Percentiles rank a stretch among this genome's conserved stretches.
phyloP scores from a whole-genome alignment of 92 coral and sea anemone genomes.

The Zoanthus gigantus region DNA sequence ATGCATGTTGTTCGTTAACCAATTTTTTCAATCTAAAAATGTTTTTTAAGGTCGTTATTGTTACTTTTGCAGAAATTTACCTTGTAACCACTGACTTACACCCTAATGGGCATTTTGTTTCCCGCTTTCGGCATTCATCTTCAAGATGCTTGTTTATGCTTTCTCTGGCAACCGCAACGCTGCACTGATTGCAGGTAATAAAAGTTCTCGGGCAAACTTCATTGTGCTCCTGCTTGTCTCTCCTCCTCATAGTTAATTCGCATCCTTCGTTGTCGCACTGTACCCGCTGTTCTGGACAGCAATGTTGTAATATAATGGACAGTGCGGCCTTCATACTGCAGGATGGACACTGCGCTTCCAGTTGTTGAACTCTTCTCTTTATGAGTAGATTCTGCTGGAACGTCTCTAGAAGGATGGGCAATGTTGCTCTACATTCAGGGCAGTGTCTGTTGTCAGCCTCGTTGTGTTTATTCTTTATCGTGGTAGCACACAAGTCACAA shows the following conservation, averaged over 20 bases:
- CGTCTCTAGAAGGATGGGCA: neutral
- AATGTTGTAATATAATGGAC: neutral
- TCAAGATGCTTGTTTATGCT: neutral
- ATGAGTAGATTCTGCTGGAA: slow-evolving; percentile 34
- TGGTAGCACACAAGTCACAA: slow-evolving; percentile 17
- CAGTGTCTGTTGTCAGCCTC: slow-evolving; percentile 31
- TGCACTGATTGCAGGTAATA: slow-evolving; percentile 11
- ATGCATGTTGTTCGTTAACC: too few species aligned
- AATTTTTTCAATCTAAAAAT: neutral
- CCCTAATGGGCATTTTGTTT: slow-evolving; percentile 24
- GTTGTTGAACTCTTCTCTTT: slow-evolving; percentile 3
- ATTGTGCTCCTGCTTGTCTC: slow-evolving; percentile 11
- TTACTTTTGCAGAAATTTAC: slow-evolving; percentile 3
- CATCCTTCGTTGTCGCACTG: slow-evolving; percentile 34
- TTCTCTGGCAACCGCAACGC: neutral
- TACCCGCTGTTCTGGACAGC: slow-evolving; percentile 8
- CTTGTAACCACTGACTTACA: slow-evolving; percentile 8
- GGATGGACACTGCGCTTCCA: slow-evolving; percentile 9
- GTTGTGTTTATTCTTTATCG: neutral
- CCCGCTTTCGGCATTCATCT: slow-evolving; percentile 11
- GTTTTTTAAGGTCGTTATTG: neutral
- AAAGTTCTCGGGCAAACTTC: slow-evolving; percentile 24
- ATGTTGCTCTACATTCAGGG: slow-evolving; percentile 13
- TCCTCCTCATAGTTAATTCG: neutral
- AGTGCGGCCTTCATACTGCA: slow-evolving; percentile 15